phyloP scores from a whole-genome alignment of 2,113 vertebrate species.

The Uria aalge region DNA sequence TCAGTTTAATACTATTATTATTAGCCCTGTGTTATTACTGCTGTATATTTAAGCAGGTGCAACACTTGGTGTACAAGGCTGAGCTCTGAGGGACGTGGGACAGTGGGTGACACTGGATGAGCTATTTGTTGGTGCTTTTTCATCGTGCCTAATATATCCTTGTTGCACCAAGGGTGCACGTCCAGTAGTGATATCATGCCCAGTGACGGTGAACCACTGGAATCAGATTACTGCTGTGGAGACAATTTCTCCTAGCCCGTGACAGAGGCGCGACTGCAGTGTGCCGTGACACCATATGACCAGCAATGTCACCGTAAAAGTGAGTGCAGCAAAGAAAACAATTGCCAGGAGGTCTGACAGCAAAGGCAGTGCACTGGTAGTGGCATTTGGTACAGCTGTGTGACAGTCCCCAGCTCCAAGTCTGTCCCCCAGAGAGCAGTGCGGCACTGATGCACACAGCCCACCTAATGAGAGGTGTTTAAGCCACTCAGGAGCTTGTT shows the following conservation, averaged over 20 bases:
- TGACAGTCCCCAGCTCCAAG: not conserved
- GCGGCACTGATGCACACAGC: too few relatives aligned
- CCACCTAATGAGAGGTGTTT: accelerated
- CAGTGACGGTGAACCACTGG: not conserved
- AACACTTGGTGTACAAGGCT: not conserved
- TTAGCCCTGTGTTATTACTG: not conserved
- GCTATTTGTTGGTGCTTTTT: not conserved
- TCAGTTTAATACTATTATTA: not conserved
- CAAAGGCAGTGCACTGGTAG: not conserved
- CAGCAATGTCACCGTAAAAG: not conserved
- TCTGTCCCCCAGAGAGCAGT: not conserved
- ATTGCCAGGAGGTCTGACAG: not conserved
- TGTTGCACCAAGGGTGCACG: not conserved
- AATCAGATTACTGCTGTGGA: not conserved
- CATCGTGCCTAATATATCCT: not conserved
- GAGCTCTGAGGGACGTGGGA: not conserved
- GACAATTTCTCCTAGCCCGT: not conserved
- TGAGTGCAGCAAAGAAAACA: accelerated
- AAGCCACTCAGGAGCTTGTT: not conserved
- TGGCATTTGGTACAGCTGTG: not conserved
- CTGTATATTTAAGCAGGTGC: not conserved
- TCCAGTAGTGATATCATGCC: not conserved
- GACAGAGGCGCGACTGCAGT: accelerated
- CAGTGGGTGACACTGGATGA: not conserved
- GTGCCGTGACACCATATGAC: not conserved